Evolutionary conservation across 2,797 vertebrate species (phyloP).

Genomic region (Anabacerthia variegaticeps): DNA sequence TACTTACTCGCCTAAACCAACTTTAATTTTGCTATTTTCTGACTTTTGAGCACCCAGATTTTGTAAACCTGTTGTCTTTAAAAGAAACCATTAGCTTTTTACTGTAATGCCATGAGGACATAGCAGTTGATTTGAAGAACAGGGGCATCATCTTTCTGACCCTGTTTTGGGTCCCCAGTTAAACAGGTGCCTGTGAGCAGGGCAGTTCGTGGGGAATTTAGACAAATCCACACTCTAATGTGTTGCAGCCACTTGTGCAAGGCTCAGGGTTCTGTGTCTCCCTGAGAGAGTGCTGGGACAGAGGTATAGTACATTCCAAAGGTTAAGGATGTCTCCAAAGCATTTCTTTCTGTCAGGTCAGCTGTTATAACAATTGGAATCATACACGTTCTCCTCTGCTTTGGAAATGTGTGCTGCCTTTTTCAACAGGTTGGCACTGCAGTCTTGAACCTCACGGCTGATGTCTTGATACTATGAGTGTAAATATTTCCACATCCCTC

Average conservation of each 20-base stretch:
- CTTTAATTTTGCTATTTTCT: background rate
- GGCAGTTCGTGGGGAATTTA: background rate
- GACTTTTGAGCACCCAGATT: background rate
- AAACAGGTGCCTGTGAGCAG: background rate
- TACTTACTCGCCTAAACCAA: background rate
- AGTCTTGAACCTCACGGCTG: background rate
- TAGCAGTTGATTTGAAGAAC: background rate
- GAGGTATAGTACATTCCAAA: background rate
- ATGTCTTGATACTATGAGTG: background rate
- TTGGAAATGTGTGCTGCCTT: background rate
- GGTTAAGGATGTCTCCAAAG: background rate
- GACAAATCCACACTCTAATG: background rate
- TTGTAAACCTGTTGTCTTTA: background rate
- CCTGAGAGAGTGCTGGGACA: background rate
- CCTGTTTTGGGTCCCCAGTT: background rate
- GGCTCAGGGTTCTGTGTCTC: background rate
- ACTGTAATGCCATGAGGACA: background rate
- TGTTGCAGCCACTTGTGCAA: background rate
- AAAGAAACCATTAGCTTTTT: background rate
- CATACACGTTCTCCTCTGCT: background rate
- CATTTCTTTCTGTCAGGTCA: background rate
- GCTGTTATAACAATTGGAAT: background rate
- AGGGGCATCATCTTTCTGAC: background rate
- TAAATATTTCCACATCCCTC: constrained; percentile 50
- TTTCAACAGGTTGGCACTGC: background rate